Conservation (phyloP, 2,888 invertebrate genomes). For the Tolmerus cingulatus region DNA sequence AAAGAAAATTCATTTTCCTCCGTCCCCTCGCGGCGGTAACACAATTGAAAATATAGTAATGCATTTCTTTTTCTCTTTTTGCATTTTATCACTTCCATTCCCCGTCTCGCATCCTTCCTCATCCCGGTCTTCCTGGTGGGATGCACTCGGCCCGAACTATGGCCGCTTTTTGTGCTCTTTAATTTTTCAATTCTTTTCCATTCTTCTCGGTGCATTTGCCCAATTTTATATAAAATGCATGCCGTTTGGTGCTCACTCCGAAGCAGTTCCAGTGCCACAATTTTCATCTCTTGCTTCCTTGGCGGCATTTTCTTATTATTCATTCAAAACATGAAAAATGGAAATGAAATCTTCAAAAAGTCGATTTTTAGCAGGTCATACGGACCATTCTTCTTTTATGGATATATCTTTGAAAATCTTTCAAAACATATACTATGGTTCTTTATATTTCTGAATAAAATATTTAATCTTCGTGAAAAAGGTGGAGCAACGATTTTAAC, state of each 20-base stretch:
- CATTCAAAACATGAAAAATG: neutral
- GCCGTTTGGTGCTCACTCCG: neutral
- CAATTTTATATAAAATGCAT: neutral
- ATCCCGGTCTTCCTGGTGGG: neutral
- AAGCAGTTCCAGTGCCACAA: neutral
- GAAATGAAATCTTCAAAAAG: no score
- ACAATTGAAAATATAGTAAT: neutral
- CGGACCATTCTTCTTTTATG: no score
- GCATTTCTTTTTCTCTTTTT: neutral
- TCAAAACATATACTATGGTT: no score
- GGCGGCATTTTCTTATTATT: neutral
- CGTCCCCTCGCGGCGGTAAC: neutral
- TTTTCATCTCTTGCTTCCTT: neutral
- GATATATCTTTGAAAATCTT: no score
- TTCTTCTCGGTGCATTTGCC: neutral
- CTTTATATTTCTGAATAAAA: no score
- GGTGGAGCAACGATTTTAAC: no score
- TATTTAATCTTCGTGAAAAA: no score
- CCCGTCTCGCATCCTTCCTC: neutral
- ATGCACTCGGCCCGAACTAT: neutral
- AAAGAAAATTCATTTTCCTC: neutral
- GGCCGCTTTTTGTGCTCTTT: neutral
- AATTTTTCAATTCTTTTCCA: neutral
- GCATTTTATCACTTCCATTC: neutral
- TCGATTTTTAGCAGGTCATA: no score